Conservation (phyloP, 2,113 vertebrate species). For the Scomber scombrus region DNA sequence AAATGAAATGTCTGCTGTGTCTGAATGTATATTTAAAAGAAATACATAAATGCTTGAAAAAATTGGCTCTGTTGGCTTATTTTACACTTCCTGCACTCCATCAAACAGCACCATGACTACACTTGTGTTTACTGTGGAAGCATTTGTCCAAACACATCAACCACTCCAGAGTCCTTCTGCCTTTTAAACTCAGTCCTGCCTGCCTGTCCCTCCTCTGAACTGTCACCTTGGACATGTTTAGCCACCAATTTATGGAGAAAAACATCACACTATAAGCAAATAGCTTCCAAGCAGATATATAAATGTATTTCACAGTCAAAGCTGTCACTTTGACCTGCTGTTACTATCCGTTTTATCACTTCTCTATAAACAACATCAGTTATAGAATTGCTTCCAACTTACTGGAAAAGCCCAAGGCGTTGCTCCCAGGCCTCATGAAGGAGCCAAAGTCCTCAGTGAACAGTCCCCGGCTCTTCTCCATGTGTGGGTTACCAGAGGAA, state of each 20-base stretch:
- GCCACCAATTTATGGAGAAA: slow-evolving; percentile 15
- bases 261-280: slow-evolving; percentile 7
- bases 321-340: neutral
- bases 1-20: neutral
- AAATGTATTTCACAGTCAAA: slow-evolving; percentile 14
- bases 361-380: slow-evolving; percentile 12
- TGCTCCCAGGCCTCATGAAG: slow-evolving; percentile 89
- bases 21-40: neutral
- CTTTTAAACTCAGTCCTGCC: slow-evolving; percentile 7
- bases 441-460: slow-evolving; percentile 92
- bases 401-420: slow-evolving; percentile 91
- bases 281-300: neutral
- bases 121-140: neutral
- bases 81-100: neutral
- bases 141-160: slow-evolving; percentile 29
- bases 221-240: slow-evolving; percentile 19
- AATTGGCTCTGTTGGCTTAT: neutral
- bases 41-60: neutral
- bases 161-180: neutral
- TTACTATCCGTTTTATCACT: neutral
- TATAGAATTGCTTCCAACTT: slow-evolving; percentile 64
- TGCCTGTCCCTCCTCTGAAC: slow-evolving; percentile 26
- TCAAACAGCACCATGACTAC: slow-evolving; percentile 4
- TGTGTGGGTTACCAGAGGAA: slow-evolving; percentile 85
- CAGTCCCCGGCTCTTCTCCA: slow-evolving; percentile 93